phyloP scores from a whole-genome alignment of 2,797 vertebrate species.

The Phoebastria nigripes region DNA sequence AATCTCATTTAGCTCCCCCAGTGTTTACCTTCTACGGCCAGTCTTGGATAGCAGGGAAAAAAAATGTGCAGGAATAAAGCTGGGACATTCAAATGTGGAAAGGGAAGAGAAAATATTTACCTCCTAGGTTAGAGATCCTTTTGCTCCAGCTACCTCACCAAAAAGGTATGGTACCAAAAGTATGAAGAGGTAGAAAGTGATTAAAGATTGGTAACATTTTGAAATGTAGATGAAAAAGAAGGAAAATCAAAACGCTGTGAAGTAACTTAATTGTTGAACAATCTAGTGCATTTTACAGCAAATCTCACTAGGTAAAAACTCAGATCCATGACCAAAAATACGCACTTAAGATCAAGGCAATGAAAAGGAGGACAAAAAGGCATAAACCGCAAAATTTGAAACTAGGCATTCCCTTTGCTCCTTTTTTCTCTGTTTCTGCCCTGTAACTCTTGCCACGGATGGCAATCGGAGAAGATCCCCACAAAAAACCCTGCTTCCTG shows the following conservation, averaged over 20 bases:
- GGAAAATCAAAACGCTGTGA: neutral
- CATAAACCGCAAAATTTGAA: neutral
- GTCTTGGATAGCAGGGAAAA: neutral
- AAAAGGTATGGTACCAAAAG: neutral
- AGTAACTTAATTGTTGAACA: neutral
- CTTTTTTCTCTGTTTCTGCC: neutral
- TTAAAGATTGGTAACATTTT: neutral
- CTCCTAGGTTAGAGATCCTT: neutral
- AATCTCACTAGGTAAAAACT: neutral
- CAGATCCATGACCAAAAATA: neutral
- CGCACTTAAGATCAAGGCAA: neutral
- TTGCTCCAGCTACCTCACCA: neutral
- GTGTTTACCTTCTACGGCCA: neutral
- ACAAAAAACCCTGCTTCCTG: neutral
- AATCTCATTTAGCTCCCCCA: constrained; percentile 33
- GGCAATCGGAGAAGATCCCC: neutral
- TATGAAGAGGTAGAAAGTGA: neutral
- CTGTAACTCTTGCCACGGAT: neutral
- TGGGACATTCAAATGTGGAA: neutral
- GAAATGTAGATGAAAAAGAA: neutral
- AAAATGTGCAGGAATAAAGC: neutral
- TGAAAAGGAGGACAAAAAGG: neutral
- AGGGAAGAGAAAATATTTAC: neutral
- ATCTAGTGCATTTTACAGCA: neutral
- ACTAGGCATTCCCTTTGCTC: neutral